Evolutionary conservation across 37 sponge, comb jelly and placozoan genomes (phyloP), one percentile per base, ranked within the genome.

Genomic region (Ianthella basta): DNA sequence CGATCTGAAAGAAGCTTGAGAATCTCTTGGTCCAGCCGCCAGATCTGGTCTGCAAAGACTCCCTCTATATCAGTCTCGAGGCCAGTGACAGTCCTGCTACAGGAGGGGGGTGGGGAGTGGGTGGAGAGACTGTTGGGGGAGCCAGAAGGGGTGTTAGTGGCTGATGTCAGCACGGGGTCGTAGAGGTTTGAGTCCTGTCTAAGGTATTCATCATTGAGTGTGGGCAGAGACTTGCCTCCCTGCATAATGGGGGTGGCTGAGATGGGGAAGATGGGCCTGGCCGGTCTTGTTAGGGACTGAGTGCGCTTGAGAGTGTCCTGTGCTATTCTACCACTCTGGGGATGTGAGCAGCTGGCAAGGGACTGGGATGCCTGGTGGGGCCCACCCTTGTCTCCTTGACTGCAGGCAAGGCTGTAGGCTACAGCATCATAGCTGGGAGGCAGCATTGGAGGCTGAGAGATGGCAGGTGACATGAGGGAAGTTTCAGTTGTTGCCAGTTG

Each of bases 1-100:
- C 86, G 59, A 60, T 88, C 89, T 64, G 92, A 85, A 19, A 88
- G 79, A 0, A 92, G 72, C 55, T 92, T 85, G 30, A 88, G 60
- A 18, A 92, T 85, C 59, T 86, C 81, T 80, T 82, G 82, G 82
- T 92, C 92, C 32, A 92, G 21, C 18, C 86, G 77, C 19, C 16
- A 70, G 30, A 90, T 86, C 30, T 82, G 60, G 27, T 82, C 55
- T 29, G 65, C 83, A 50, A 66, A 75, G 55, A 61, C 68, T 44
- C 40, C 41, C 0, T 74, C 70, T 82, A 90, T 82, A 23, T 82
- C 86, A 13, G 82, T 27, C 32, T 82, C 79, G 35, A 90, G 54
- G 68, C 87, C 50, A 40, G 78, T 13, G 54, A 19, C 5, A 4
- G 41, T 40, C 24, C 25, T 41, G 8, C 41, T 24, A 1, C 54